phyloP scores from a whole-genome alignment of 2,797 vertebrate genomes.

The Tamandua tetradactyla region DNA sequence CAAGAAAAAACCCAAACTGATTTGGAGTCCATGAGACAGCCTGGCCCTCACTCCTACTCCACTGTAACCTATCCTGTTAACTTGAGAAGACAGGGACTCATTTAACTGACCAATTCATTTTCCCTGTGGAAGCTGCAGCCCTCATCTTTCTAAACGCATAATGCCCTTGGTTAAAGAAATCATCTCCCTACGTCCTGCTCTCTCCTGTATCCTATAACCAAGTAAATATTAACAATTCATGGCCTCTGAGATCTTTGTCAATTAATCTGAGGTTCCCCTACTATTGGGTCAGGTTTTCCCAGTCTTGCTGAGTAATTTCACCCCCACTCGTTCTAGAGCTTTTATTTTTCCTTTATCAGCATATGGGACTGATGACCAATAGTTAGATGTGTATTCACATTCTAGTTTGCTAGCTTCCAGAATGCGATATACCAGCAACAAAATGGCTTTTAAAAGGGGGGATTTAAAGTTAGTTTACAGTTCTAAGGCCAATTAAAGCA shows the following conservation, averaged over 20 bases:
- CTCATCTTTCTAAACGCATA: neutral
- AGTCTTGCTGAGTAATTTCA: neutral
- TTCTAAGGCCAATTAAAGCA: no score
- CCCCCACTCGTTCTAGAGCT: neutral
- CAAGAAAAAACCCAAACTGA: neutral
- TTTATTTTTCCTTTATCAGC: neutral
- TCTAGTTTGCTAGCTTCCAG: neutral
- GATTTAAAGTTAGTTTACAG: no score
- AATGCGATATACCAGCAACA: no score
- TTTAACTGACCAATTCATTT: neutral
- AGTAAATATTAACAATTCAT: neutral
- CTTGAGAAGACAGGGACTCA: neutral
- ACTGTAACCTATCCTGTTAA: neutral
- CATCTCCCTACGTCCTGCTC: neutral
- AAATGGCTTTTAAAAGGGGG: no score
- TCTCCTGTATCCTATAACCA: neutral
- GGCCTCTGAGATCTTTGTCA: neutral
- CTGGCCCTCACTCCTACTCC: neutral
- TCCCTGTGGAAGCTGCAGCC: neutral
- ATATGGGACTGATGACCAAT: neutral
- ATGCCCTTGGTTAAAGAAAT: neutral
- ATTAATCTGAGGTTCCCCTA: neutral
- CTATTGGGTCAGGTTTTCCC: neutral
- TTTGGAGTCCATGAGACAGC: neutral
- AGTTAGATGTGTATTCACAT: neutral